Conservation (phyloP, 2,113 vertebrate genomes). For the Campylomormyrus tamandua region DNA sequence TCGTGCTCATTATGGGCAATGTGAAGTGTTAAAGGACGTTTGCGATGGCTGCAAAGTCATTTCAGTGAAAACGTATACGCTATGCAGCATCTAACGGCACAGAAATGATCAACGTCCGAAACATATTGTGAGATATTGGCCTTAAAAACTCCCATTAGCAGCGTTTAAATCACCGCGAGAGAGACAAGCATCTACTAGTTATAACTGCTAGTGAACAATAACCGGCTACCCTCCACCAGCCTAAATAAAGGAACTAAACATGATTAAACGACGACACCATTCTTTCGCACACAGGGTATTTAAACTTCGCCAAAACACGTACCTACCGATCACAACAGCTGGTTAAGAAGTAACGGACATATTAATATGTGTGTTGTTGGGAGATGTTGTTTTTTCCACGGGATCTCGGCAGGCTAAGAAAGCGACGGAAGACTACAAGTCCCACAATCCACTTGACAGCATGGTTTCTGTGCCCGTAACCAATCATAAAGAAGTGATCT, state of each 20-base stretch:
- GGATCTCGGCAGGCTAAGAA: background rate
- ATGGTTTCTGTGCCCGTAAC: background rate
- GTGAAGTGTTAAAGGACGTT: background rate
- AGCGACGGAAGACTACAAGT: background rate
- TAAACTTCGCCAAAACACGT: background rate
- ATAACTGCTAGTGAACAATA: background rate
- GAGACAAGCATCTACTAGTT: background rate
- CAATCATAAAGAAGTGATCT: background rate
- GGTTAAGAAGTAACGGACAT: conserved; percentile 4
- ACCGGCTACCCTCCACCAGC: background rate
- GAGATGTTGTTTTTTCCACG: conserved; percentile 6
- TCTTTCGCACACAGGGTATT: background rate
- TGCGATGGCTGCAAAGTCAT: background rate
- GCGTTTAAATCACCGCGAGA: background rate
- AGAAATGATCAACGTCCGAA: background rate
- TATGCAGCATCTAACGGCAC: background rate
- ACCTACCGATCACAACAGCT: background rate
- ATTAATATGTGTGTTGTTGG: background rate
- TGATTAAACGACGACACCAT: background rate
- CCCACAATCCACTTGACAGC: background rate
- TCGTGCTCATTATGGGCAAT: background rate
- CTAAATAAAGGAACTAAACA: background rate
- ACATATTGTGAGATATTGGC: background rate
- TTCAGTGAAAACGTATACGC: background rate
- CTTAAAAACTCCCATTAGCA: background rate